Evolutionary conservation across 1,140 invertebrate species (phyloP).

Genomic region (Samia ricini): DNA sequence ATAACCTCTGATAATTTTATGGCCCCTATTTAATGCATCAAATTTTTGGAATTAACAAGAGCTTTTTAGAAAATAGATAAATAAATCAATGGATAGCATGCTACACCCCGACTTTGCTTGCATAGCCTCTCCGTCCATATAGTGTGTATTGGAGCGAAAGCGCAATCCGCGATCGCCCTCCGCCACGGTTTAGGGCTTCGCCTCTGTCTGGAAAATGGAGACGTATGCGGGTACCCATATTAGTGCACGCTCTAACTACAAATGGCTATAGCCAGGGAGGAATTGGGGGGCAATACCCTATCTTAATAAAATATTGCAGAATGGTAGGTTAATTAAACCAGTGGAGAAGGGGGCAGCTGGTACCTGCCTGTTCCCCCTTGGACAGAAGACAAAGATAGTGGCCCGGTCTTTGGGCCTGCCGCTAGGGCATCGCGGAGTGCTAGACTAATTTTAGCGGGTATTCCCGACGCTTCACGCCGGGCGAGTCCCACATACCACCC

Average conservation of each 20-base stretch:
- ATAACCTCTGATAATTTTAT: not conserved
- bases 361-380: too few relatives aligned
- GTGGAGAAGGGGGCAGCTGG: too few relatives aligned
- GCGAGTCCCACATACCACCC: too few relatives aligned
- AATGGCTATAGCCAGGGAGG: too few relatives aligned
- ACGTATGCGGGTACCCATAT: conserved; percentile 28
- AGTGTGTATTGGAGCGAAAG: conserved; percentile 39
- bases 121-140: conserved; percentile 49
- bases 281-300: too few relatives aligned
- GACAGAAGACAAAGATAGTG: too few relatives aligned
- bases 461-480: too few relatives aligned
- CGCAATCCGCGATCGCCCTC: conserved; percentile 7
- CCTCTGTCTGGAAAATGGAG: conserved; percentile 45
- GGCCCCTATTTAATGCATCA: not conserved
- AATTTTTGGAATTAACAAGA: not conserved
- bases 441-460: too few relatives aligned
- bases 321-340: too few relatives aligned
- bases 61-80: not conserved
- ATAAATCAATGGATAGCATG: conserved; percentile 20
- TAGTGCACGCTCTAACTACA: conserved; percentile 35
- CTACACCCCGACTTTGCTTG: conserved; percentile 34
- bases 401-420: too few relatives aligned
- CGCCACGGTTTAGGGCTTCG: conserved; percentile 34
- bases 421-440: too few relatives aligned
- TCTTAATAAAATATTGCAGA: too few relatives aligned